Percentiles rank a stretch among this genome's conserved stretches.
These are phyloP conservation scores for Lutraria lutraria DNA, from an alignment of 2,888 invertebrate genomes.

Conservation along the genomic window DNA sequence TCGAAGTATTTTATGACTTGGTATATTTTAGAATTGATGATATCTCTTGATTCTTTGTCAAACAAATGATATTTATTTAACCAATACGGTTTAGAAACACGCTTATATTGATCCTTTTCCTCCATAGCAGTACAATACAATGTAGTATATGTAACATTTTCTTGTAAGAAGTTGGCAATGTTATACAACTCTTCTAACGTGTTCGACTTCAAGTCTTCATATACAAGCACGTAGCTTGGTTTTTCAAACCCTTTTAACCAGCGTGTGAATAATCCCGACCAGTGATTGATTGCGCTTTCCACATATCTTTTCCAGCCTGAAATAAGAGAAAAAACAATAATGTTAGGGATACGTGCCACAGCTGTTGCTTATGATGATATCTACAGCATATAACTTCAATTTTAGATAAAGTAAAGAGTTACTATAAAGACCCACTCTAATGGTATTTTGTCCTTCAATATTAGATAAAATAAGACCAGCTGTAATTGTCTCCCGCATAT, in stretches of 20 bases:
- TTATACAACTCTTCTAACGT: neutral
- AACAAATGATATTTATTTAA: neutral
- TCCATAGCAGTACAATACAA: neutral
- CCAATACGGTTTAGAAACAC: neutral
- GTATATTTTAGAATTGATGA: neutral
- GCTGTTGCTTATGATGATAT: too few relatives aligned
- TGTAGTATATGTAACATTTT: neutral
- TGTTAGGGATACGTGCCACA: too few relatives aligned
- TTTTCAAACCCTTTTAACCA: neutral
- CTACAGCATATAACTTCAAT: too few relatives aligned
- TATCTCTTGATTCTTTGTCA: neutral
- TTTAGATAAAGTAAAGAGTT: too few relatives aligned
- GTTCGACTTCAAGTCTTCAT: neutral
- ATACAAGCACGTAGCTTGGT: neutral
- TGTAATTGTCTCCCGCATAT: too few relatives aligned
- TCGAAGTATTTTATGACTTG: neutral
- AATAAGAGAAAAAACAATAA: too few relatives aligned
- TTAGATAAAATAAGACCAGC: too few relatives aligned
- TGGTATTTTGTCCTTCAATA: too few relatives aligned
- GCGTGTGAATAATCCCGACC: neutral
- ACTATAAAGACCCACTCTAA: too few relatives aligned
- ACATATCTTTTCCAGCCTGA: too few relatives aligned
- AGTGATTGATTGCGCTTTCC: neutral
- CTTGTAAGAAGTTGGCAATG: neutral
- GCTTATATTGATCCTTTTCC: neutral